Evolutionary conservation across 1,140 invertebrate species (phyloP), one percentile per base, ranked within the genome.

Genomic region (Saccostrea echinata): DNA sequence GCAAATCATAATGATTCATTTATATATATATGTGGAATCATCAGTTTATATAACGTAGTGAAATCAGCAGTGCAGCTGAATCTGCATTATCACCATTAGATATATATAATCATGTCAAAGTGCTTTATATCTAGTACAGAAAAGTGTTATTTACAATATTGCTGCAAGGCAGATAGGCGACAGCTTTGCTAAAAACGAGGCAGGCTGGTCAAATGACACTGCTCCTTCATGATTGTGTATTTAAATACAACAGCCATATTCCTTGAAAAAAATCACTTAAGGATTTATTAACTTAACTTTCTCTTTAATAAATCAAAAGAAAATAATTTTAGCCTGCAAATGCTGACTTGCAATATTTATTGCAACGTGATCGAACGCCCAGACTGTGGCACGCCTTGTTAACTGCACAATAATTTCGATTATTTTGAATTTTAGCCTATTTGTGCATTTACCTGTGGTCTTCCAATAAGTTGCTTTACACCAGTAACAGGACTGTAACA

Each of bases 401-500:
- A 43, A 43, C 35, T 43, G 35, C 35, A 43, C 6, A 43, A 43
- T 21, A n/a, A 18, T 55, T 30, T 61, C 11, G 84, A 43, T 16
- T 33, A 68, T 1, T 24, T n/a, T 24, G 24, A 33, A 43, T 24
- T 35, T 21, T n/a, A n/a, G 24, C 3, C 8, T 55, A n/a, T 35
- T 27, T 27, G 55, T 61, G 12, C 43, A 18, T 16, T 43, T 89
- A 91, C 90, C 91, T 92, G 91, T 18, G 88, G 88, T 88, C 89
- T 86, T 2, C 80, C 84, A 51, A 85, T 33, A 27, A 82, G 53
- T 8, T 85, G 84, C 68, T 91, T 90, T 11, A 89, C 52, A 84
- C 87, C 88, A 21, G 83, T 85, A 57, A 92, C 35, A 8, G 91
- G 91, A 27, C 89, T 90, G 55, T 90, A 87, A 57, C 88, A 89